Percentiles rank a stretch among this genome's conserved stretches.
phyloP scores from a whole-genome alignment of 2,113 vertebrate genomes.

The Taxidea taxus region DNA sequence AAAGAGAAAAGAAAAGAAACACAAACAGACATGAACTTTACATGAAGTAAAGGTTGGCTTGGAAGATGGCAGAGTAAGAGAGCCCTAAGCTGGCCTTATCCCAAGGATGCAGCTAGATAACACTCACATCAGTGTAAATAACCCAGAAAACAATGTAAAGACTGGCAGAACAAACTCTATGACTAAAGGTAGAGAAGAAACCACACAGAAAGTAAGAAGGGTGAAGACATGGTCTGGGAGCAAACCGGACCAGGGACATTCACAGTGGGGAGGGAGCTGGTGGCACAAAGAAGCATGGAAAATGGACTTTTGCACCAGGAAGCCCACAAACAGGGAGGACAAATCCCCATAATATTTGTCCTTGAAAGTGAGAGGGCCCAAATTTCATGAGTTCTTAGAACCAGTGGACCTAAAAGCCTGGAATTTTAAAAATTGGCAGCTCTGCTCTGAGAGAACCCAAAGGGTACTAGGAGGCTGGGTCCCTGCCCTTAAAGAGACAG shows the following conservation, averaged over 20 bases:
- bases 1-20: neutral
- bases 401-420: neutral
- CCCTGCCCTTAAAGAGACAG: neutral
- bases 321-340: neutral
- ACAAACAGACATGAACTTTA: too few species aligned
- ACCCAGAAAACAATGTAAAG: neutral
- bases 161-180: neutral
- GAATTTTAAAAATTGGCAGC: neutral
- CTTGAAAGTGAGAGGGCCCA: neutral
- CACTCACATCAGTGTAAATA: neutral
- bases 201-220: neutral
- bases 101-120: neutral
- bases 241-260: neutral
- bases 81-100: neutral
- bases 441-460: neutral
- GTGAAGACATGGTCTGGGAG: neutral
- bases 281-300: neutral
- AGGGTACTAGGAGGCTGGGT: neutral
- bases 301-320: neutral
- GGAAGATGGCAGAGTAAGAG: neutral
- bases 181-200: neutral
- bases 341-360: neutral
- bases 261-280: neutral
- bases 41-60: neutral
- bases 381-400: neutral